Evolutionary conservation across 2,113 vertebrate genomes (phyloP), one percentile per base, ranked within the genome.

Genomic region (Sprattus sprattus): DNA sequence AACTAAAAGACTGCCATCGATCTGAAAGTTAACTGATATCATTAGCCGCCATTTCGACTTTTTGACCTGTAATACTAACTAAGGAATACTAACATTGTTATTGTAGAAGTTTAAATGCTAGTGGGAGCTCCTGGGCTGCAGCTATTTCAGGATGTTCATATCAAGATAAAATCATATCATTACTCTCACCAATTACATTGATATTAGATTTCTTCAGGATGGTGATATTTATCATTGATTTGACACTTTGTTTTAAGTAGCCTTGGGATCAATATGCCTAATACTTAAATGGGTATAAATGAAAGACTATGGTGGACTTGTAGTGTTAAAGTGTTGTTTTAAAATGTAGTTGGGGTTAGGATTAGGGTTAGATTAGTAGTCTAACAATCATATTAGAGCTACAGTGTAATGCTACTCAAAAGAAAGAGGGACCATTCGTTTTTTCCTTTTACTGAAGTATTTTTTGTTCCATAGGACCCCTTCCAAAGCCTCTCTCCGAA

Each of bases 401-500:
- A 60, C 54, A 5, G 3, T 20, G 16, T 4, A 57, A 6, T 4
- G 18, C 54, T n/a, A 60, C 54, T 22, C 22, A 2, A 57, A 57
- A 52, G 50, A 52, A 52, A 52, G 50, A 6, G 50, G 15, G 50
- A 52, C 47, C 47, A 39, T 82, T 52, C 1, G 6, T 22, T 52
- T 3, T 80, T 16, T 45, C 13, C 0, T 0, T 57, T 45, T 32
- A 52, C 3, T 60, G 50, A 13, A 52, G 50, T 2, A 52, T 71
- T 46, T 1, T 45, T 20, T 80, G 57, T 6, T 80, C 86, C 86
- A 2, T 81, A 95, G 94, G 91, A 95, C 20, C 94, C 94, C 3
- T 94, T 95, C 82, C 90, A 85, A 57, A 89, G 50, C 45, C 90
- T 95, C 0, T 85, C 90, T 0, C 0, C 88, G 0, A 32, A 88